A percentile compares a stretch with the other conserved stretches of the same genome.
phyloP scores from a whole-genome alignment of 2,113 vertebrate species.

The Microcebus ravelobensis region DNA sequence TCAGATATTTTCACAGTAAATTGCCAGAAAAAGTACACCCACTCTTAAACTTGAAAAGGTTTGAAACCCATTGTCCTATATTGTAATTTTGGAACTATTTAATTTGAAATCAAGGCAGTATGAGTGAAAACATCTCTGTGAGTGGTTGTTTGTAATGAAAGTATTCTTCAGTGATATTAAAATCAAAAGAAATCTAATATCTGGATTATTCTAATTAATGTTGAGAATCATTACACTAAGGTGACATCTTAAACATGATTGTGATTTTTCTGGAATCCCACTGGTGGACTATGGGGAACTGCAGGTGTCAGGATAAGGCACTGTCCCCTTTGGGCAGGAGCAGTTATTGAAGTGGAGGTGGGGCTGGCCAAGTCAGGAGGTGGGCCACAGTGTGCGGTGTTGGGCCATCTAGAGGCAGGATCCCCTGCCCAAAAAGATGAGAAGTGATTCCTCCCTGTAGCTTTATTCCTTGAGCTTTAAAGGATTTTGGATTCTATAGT shows the following conservation, averaged over 20 bases:
- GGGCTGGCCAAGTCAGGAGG: too few species aligned
- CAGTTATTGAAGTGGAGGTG: not conserved
- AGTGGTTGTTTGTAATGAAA: not conserved
- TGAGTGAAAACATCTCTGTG: not conserved
- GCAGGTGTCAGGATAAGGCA: not conserved
- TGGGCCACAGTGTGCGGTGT: not conserved
- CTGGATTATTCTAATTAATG: not conserved
- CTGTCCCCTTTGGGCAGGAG: not conserved
- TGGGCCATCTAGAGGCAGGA: not conserved
- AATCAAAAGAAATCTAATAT: not conserved
- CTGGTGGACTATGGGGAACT: not conserved
- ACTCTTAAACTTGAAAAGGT: not conserved
- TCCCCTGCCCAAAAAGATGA: not conserved
- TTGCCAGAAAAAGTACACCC: not conserved
- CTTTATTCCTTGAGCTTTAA: not conserved
- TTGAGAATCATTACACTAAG: not conserved
- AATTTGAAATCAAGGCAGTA: not conserved
- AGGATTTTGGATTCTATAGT: not conserved
- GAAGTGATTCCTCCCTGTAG: not conserved
- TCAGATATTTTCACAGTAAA: not conserved
- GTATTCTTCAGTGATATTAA: not conserved
- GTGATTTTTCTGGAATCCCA: not conserved
- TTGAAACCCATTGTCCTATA: not conserved
- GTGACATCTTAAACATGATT: not conserved
- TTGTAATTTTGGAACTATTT: not conserved